Evolutionary conservation across 2,113 vertebrate genomes (phyloP).

Genomic region (Engraulis encrasicolus): DNA sequence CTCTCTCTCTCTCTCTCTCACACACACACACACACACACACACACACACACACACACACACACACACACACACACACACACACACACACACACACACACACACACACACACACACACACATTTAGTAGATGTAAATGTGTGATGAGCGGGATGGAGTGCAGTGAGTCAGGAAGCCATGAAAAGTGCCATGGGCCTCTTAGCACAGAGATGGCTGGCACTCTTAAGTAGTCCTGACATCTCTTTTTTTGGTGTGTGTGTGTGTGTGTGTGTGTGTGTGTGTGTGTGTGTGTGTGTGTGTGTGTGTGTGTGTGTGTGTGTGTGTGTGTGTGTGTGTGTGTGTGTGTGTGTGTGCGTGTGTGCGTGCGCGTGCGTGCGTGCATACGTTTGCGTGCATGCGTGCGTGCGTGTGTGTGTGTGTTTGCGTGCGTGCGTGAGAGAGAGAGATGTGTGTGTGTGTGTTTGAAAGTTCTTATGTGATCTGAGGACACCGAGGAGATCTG

Average conservation of each 20-base stretch:
- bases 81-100: not conserved
- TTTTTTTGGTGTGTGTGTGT: not conserved
- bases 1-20: not conserved
- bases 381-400: not conserved
- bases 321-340: not conserved
- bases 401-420: not conserved
- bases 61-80: not conserved
- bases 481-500: too few species aligned
- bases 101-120: too few species aligned
- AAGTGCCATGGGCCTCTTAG: not conserved
- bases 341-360: not conserved
- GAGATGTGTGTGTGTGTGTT: too few species aligned
- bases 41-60: conserved; percentile 9
- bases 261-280: not conserved
- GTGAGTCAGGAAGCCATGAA: not conserved
- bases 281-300: not conserved
- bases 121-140: not conserved
- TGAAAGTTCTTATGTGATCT: too few species aligned
- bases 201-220: not conserved
- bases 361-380: not conserved
- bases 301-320: not conserved
- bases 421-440: not conserved
- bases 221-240: not conserved
- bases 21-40: not conserved
- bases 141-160: not conserved